Conservation (phyloP, 2,888 invertebrate species). For the Agelastica alni region DNA sequence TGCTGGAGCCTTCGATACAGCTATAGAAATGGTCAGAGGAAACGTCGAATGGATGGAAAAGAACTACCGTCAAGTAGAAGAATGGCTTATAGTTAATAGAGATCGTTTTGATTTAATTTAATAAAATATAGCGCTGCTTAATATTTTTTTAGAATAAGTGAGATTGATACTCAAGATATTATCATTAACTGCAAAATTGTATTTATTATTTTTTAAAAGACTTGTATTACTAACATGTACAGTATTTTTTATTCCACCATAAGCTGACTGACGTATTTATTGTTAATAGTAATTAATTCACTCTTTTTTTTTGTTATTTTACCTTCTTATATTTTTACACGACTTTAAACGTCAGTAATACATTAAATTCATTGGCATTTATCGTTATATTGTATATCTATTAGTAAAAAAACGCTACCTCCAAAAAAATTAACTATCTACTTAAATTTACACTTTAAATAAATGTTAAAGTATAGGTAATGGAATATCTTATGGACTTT, state of each 20-base stretch:
- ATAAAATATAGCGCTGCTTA: not conserved
- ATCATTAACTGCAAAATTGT: not conserved
- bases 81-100: conserved; percentile 49
- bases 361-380: no score
- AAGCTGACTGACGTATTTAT: conserved; percentile 1
- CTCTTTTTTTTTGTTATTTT: no score
- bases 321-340: no score
- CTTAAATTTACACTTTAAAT: no score
- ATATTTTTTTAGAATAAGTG: not conserved
- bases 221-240: not conserved
- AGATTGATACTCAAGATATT: not conserved
- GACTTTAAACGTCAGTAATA: no score
- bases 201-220: not conserved
- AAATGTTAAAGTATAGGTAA: no score
- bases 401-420: no score
- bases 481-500: no score
- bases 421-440: no score
- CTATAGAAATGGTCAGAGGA: conserved; percentile 59
- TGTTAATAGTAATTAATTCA: no score
- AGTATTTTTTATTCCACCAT: no score
- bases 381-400: no score
- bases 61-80: conserved; percentile 55
- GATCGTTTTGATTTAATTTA: conserved; percentile 38
- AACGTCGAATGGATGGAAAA: conserved; percentile 65
- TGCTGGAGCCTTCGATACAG: conserved; percentile 59